Conservation (phyloP, 1,140 invertebrate species). For the Drosophila tropicalis region DNA sequence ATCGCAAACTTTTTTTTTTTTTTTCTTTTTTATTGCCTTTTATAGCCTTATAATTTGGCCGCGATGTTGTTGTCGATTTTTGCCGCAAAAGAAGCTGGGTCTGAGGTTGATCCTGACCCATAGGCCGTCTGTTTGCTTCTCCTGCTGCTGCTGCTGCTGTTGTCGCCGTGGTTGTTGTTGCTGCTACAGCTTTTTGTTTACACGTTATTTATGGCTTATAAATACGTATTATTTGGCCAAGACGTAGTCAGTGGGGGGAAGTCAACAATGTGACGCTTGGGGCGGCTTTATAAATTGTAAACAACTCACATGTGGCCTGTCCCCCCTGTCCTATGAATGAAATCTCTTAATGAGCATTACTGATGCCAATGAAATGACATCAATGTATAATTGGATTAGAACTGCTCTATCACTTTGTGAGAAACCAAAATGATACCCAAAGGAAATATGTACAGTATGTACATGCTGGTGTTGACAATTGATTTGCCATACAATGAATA, state of each 20-base stretch:
- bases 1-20: constrained; percentile 80
- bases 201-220: constrained; percentile 79
- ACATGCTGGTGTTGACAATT: neutral
- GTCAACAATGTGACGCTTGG: neutral
- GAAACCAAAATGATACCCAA: constrained; percentile 4
- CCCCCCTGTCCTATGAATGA: constrained; percentile 35
- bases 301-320: constrained; percentile 68
- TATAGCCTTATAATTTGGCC: constrained; percentile 81
- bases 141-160: constrained; percentile 34
- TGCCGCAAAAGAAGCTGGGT: constrained; percentile 39
- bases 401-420: constrained; percentile 32
- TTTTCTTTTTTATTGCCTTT: constrained; percentile 77
- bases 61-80: constrained; percentile 63
- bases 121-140: constrained; percentile 65
- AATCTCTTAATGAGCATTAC: constrained; percentile 74
- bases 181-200: constrained; percentile 69
- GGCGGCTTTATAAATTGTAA: constrained; percentile 60
- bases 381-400: constrained; percentile 65
- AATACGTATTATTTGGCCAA: constrained; percentile 61
- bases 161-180: constrained; percentile 47
- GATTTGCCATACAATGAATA: neutral
- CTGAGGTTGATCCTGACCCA: constrained; percentile 27
- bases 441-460: constrained; percentile 7
- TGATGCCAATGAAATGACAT: constrained; percentile 64
- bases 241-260: neutral